Percentiles rank a stretch among this genome's conserved stretches.
phyloP scores from a whole-genome alignment of 2,888 invertebrate species.

The Cephalotes varians region DNA sequence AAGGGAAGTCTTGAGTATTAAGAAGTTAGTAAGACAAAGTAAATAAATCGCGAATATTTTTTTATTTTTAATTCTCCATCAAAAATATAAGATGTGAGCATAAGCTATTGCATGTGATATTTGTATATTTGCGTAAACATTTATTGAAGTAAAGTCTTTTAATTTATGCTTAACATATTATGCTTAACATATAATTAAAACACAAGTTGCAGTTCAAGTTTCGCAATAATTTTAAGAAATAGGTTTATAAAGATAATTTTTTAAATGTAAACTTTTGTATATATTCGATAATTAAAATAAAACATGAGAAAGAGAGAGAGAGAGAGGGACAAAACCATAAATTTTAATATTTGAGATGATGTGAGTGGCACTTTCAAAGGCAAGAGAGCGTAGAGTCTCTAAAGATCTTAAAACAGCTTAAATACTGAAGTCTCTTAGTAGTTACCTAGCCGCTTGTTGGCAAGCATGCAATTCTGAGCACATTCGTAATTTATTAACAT shows the following conservation, averaged over 20 bases:
- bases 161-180: background rate
- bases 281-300: background rate
- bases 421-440: constrained; percentile 9
- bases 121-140: constrained; percentile 1
- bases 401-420: constrained; percentile 24
- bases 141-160: background rate
- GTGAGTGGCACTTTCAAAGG: background rate
- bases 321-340: background rate
- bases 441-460: constrained; percentile 12
- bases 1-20: constrained; percentile 12
- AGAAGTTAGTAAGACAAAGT: constrained; percentile 3
- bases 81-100: background rate
- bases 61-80: constrained; percentile 5
- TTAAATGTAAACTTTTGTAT: background rate
- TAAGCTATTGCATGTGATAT: background rate
- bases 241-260: background rate
- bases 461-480: constrained; percentile 20
- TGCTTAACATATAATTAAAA: background rate
- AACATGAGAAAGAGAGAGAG: background rate
- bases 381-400: background rate
- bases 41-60: background rate
- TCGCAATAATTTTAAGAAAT: background rate
- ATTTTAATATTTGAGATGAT: constrained; percentile 16
- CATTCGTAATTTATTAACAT: constrained; percentile 64
- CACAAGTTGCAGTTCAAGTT: background rate